A percentile compares a stretch with the other conserved stretches of the same genome.
Conservation (phyloP, 1,140 invertebrate species). For the Aphidius gifuensis region DNA sequence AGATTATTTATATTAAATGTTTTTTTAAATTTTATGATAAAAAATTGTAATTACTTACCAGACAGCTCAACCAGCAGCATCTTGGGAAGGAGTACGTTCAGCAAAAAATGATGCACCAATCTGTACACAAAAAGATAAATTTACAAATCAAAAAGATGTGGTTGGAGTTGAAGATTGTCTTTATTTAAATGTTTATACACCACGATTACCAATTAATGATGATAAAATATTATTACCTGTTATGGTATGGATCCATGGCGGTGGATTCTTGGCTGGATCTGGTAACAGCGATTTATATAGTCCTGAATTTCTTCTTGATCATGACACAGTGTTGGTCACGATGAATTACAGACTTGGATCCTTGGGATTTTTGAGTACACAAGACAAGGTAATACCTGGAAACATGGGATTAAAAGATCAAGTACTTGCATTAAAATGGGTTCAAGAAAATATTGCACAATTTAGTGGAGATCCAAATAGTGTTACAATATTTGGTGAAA, state of each 20-base stretch:
- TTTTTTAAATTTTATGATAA: background rate
- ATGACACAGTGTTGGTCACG: conserved; percentile 72
- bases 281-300: conserved; percentile 62
- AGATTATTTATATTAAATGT: no score
- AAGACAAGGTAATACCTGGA: conserved; percentile 60
- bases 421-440: conserved; percentile 65
- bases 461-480: conserved; percentile 68
- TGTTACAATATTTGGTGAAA: conserved; percentile 72
- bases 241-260: conserved; percentile 75
- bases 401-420: conserved; percentile 77
- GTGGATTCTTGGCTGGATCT: conserved; percentile 67
- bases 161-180: conserved; percentile 70
- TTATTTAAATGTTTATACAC: conserved; percentile 81
- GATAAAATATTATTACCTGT: conserved; percentile 54
- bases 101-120: background rate
- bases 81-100: background rate
- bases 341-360: conserved; percentile 62
- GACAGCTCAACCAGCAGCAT: background rate
- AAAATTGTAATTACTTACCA: background rate
- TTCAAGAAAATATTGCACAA: conserved; percentile 65
- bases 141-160: background rate
- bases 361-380: conserved; percentile 66
- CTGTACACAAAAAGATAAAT: background rate
- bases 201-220: conserved; percentile 41
- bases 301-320: conserved; percentile 70